Percentiles rank a stretch among this genome's conserved stretches.
Conservation (phyloP, 1,140 invertebrate species). For the Calephelis nemesis region DNA sequence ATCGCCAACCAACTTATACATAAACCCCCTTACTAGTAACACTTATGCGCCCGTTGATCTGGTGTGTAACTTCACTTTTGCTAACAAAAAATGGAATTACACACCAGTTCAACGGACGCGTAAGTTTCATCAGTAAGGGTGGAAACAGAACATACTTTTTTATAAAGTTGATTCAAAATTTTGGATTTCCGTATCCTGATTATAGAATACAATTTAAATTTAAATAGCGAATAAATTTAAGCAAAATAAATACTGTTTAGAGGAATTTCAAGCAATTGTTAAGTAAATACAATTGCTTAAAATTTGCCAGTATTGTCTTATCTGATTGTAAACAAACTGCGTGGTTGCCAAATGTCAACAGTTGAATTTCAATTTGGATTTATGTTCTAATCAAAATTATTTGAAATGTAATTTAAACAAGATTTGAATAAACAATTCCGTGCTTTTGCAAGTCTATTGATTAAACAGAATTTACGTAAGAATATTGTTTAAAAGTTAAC, state of each 20-base stretch:
- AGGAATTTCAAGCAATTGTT: neutral
- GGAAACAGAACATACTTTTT: no score
- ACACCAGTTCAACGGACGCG: no score
- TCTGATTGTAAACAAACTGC: constrained; percentile 6
- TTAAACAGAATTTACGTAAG: constrained; percentile 12
- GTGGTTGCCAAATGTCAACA: constrained; percentile 11
- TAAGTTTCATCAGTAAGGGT: no score
- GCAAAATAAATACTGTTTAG: neutral
- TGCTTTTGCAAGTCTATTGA: constrained; percentile 4
- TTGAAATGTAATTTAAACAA: constrained; percentile 5
- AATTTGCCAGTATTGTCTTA: constrained; percentile 3
- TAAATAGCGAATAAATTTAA: neutral
- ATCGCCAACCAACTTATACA: no score
- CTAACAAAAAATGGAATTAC: no score
- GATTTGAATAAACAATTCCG: constrained; percentile 3
- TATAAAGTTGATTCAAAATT: no score
- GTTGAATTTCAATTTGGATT: constrained; percentile 15
- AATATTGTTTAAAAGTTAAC: constrained; percentile 8
- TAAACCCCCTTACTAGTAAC: no score
- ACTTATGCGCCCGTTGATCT: no score
- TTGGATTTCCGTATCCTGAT: no score
- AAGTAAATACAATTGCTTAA: constrained; percentile 2
- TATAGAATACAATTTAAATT: no score
- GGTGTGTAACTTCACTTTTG: no score
- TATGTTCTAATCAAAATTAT: constrained; percentile 15